Evolutionary conservation across 2,113 vertebrate species (phyloP), one percentile per base, ranked within the genome.

Genomic region (Ploceus nigricollis): DNA sequence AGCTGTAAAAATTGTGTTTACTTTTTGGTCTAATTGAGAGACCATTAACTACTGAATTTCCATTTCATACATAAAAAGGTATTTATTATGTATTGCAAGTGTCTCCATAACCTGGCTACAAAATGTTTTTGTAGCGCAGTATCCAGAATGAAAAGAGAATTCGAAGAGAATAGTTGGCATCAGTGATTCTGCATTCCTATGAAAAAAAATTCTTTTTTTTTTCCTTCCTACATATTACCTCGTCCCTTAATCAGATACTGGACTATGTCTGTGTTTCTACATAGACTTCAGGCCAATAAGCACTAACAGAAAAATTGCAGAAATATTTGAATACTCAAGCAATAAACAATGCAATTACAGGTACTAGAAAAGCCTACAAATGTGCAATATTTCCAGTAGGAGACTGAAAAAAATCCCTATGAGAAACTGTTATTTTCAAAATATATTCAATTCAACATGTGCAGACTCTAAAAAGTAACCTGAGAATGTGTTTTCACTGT

Each of bases 351-450:
- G 25, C 15, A 68, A 20, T 48, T 69, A 82, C 2, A 25, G 21
- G 14, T 53, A 61, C n/a, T 53, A 66, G 30, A 88, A 92, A 79
- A 79, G 48, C 15, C 44, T 54, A 86, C 4, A 66, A 54, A 79
- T 2, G 1, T 4, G 1, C 28, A 78, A 0, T 63, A 76, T 35
- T 80, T 90, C 39, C 30, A 82, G 23, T 2, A 61, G 17, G 2
- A 68, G 25, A 51, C 3, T 8, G 25, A 50, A 71, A 79, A 77
- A 71, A 71, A 54, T 21, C 10, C 25, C 35, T 68, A 30, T 2
- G 3, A 80, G 8, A 88, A 66, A 76, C 3, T 37, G 10, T 48
- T 50, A 23, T n/a, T 30, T 71, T 73, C 37, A 69, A 87, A 65
- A 81, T 27, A 71, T 3, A 50, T 18, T 64, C 15, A 70, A 40